Evolutionary conservation across 30 jellyfish, hydroid and myxozoan species (phyloP).

Genomic region (Clytia hemisphaerica): DNA sequence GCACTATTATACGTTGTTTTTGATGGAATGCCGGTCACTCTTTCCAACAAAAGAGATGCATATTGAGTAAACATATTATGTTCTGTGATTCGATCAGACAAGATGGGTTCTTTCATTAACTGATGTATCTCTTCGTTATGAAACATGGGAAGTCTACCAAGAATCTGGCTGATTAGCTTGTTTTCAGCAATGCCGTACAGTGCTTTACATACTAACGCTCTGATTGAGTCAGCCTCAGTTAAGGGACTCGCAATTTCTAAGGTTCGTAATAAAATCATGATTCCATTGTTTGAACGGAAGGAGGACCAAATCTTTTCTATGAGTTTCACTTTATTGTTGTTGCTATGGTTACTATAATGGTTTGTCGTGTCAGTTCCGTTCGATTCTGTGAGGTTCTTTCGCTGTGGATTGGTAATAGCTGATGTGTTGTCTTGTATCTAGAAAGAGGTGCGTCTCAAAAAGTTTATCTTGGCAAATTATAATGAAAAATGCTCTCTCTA

Average conservation of each 20-base stretch:
- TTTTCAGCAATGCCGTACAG: slow-evolving; percentile 62
- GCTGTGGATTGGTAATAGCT: too few species aligned
- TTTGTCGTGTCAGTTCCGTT: too few species aligned
- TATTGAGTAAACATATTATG: slow-evolving; percentile 50
- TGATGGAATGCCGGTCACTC: slow-evolving; percentile 56
- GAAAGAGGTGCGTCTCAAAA: too few species aligned
- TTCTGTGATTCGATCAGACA: slow-evolving; percentile 62
- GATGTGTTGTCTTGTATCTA: too few species aligned
- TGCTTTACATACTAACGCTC: slow-evolving; percentile 75
- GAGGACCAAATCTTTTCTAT: slow-evolving; percentile 69
- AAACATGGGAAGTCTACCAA: slow-evolving; percentile 55
- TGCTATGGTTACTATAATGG: too few species aligned
- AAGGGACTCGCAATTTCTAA: slow-evolving; percentile 57
- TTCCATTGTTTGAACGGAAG: slow-evolving; percentile 72
- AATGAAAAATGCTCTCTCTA: too few species aligned
- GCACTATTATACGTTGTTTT: too few species aligned
- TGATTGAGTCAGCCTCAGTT: slow-evolving; percentile 68
- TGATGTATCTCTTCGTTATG: slow-evolving; percentile 63
- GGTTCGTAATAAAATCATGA: slow-evolving; percentile 44
- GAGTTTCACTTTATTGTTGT: too few species aligned
- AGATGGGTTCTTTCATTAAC: slow-evolving; percentile 80
- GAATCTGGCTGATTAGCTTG: slow-evolving; percentile 73
- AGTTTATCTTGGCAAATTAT: too few species aligned
- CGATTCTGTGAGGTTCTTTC: too few species aligned
- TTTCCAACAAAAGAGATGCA: slow-evolving; percentile 64